Evolutionary conservation across 1,140 invertebrate species (phyloP).

Genomic region (Brachionus sp.): DNA sequence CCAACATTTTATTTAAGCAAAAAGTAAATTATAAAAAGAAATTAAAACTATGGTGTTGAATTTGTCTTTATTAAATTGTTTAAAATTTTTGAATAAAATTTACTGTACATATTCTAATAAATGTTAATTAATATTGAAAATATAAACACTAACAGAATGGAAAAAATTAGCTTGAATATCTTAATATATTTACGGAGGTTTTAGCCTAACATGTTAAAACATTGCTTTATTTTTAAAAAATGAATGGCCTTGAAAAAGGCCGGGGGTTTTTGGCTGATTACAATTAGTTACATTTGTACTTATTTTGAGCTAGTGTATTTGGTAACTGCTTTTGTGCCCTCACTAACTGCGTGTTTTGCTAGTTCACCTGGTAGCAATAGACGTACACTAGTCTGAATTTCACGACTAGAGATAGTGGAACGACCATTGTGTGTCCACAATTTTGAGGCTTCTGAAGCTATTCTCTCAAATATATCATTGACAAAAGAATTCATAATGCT

Average conservation of each 20-base stretch:
- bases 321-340: slow-evolving; percentile 65
- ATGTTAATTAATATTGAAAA: too few species aligned
- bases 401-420: slow-evolving; percentile 62
- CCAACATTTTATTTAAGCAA: too few species aligned
- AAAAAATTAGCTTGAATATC: too few species aligned
- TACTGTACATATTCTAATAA: too few species aligned
- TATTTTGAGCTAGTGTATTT: slow-evolving; percentile 64
- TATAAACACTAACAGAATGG: too few species aligned
- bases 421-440: slow-evolving; percentile 58
- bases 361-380: slow-evolving; percentile 66
- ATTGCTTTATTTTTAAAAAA: background rate
- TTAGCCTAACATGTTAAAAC: too few species aligned
- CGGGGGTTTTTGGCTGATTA: background rate
- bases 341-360: slow-evolving; percentile 65
- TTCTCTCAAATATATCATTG: slow-evolving; percentile 60
- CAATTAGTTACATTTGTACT: slow-evolving; percentile 49
- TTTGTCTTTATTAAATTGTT: too few species aligned
- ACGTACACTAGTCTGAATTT: slow-evolving; percentile 66
- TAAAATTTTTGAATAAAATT: too few species aligned
- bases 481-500: slow-evolving; percentile 59
- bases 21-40: too few species aligned
- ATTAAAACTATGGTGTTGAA: too few species aligned
- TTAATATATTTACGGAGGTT: too few species aligned
- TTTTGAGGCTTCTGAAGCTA: slow-evolving; percentile 55
- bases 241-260: slow-evolving; percentile 17